These are phyloP conservation scores for Drosophila neutralis DNA, from an alignment of 2,888 invertebrate species.

Conservation along the genomic window DNA sequence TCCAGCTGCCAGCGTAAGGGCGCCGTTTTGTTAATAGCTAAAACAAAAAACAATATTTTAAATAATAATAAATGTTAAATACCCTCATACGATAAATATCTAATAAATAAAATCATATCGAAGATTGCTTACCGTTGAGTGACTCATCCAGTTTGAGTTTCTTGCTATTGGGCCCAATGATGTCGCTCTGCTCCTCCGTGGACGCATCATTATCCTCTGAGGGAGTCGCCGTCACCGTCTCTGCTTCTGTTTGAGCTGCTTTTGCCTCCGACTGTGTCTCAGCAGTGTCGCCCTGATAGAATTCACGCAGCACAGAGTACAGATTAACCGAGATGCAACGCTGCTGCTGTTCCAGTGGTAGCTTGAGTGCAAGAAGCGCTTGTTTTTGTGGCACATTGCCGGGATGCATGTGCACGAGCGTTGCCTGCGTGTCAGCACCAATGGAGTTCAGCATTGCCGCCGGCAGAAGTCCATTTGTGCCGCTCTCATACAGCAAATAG, in stretches of 20 bases:
- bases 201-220: conserved; percentile 21
- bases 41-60: not conserved
- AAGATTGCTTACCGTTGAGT: conserved; percentile 17
- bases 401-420: conserved; percentile 91
- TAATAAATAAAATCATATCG: not conserved
- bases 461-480: conserved; percentile 93
- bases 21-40: conserved; percentile 44
- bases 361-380: conserved; percentile 92
- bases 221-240: not conserved
- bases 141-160: conserved; percentile 63
- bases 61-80: not conserved
- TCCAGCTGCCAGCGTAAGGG: conserved; percentile 88
- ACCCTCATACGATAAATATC: not conserved
- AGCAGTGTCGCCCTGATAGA: conserved; percentile 86
- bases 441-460: conserved; percentile 93
- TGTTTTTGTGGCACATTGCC: conserved; percentile 92
- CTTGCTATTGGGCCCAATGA: conserved; percentile 62
- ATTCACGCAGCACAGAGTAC: conserved; percentile 90
- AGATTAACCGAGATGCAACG: conserved; percentile 91
- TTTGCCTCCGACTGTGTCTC: not conserved
- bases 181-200: conserved; percentile 45
- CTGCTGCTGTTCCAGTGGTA: conserved; percentile 88
- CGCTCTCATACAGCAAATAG: conserved; percentile 94
- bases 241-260: not conserved
- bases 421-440: conserved; percentile 88